Evolutionary conservation across 2,113 vertebrate species (phyloP).

Genomic region (Syngnathoides biaculeatus): DNA sequence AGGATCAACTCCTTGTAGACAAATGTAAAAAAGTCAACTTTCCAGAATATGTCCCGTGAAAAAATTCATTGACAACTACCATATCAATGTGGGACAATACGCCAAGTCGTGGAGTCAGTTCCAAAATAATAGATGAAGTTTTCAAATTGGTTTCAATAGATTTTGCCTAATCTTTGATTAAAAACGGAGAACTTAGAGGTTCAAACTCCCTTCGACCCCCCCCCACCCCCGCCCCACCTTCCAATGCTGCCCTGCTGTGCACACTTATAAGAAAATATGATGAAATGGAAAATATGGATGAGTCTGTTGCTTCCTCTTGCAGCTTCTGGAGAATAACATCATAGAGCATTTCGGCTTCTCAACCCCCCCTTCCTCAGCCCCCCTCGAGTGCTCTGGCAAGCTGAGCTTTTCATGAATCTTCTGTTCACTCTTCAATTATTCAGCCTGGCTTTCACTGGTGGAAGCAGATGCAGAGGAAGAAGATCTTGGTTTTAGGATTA

Average conservation of each 20-base stretch:
- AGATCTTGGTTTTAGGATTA: slow-evolving; percentile 5
- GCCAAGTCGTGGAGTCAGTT: not conserved
- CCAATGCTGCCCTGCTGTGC: not conserved
- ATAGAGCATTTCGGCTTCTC: slow-evolving; percentile 13
- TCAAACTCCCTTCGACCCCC: not conserved
- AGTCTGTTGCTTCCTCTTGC: slow-evolving; percentile 49
- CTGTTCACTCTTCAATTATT: slow-evolving; percentile 58
- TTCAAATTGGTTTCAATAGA: not conserved
- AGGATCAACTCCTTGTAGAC: too few species aligned
- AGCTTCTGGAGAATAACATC: slow-evolving; percentile 42
- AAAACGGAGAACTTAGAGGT: not conserved
- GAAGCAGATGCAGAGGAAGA: slow-evolving; percentile 14
- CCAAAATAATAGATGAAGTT: not conserved
- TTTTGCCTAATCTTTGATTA: not conserved
- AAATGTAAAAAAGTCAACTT: too few species aligned
- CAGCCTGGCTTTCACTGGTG: slow-evolving; percentile 32
- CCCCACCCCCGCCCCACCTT: not conserved
- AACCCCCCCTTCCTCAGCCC: not conserved
- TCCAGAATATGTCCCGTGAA: not conserved
- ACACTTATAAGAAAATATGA: slow-evolving; percentile 10
- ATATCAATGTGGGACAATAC: not conserved
- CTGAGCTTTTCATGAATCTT: slow-evolving; percentile 49
- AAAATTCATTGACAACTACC: not conserved
- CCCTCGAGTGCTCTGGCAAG: slow-evolving; percentile 31
- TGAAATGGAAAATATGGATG: slow-evolving; percentile 56